These are phyloP conservation scores for Tetramorium alpestre DNA, from an alignment of 1,140 invertebrate genomes.

Conservation along the genomic window DNA sequence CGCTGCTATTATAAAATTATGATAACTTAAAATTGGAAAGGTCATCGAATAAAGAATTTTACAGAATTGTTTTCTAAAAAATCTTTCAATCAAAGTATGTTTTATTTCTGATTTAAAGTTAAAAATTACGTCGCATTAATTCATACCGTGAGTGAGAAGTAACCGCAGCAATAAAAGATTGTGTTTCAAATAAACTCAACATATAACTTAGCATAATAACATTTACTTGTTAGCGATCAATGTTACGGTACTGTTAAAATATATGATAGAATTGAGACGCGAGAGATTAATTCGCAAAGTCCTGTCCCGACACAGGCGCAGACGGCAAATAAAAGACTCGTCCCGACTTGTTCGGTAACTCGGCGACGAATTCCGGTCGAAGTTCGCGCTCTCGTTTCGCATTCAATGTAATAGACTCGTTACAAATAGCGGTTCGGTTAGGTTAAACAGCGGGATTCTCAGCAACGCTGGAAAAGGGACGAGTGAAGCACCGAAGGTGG, in stretches of 20 bases:
- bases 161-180: background rate
- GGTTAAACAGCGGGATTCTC: constrained; percentile 75
- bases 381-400: constrained; percentile 63
- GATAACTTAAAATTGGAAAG: background rate
- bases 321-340: constrained; percentile 43
- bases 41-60: background rate
- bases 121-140: background rate
- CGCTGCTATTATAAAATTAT: background rate
- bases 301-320: background rate
- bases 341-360: constrained; percentile 44
- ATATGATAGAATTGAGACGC: constrained; percentile 2
- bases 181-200: background rate
- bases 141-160: background rate
- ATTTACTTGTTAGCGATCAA: background rate
- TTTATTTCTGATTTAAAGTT: background rate
- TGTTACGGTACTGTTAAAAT: background rate
- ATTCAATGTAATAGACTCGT: constrained; percentile 77
- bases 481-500: constrained; percentile 55
- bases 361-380: constrained; percentile 56
- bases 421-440: constrained; percentile 76
- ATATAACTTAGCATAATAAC: background rate
- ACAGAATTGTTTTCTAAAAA: background rate
- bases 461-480: constrained; percentile 59
- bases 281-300: constrained; percentile 39
- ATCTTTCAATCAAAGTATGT: background rate